Evolutionary conservation across 35 echinoderm and acorn worm genomes (phyloP), one percentile per base, ranked within the genome.

Genomic region (Ophiothrix spiculata): DNA sequence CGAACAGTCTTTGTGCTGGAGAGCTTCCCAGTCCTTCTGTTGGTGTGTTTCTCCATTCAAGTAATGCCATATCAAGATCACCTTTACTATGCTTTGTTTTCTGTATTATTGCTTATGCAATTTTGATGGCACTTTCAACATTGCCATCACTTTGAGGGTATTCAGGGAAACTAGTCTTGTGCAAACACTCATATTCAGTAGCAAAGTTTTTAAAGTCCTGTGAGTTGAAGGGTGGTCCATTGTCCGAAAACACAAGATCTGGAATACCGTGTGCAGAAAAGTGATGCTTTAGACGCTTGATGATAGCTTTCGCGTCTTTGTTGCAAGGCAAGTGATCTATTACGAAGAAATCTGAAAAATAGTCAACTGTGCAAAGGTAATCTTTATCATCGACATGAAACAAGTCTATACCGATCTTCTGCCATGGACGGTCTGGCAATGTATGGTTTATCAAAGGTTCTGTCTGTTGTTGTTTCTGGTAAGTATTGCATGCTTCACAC

Each of bases 281-380:
- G 36, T 90, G 82, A 37, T 36, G 56, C 56, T 85, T 85, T 3
- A 85, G 74, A 17, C 29, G 1, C 23, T 85, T 90, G 31, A 85
- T 79, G 32, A 85, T 34, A 0, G 74, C 36, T 17, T 32, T 28
- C 33, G 89, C 74, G 38, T 78, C 80, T 41, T 82, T 88, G 14
- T 83, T 88, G 13, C 64, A 35, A 16, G 76, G 21, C 0, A 88
- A 77, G 17, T 54, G 28, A 35, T 85, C 81, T 33, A 90, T 37
- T 46, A 88, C 90, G 25, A 77, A 88, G 38, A 38, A 88, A 29
- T 95, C 80, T 14, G 84, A 88, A 40, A 88, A 95, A 36, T 86
- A 80, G 74, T 88, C 82, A 12, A 85, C 85, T n/a, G 84, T 64
- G 17, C 42, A 76, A 13, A 84, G 35, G 35, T 83, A 87, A 39